A percentile compares a stretch with the other conserved stretches of the same genome.
phyloP scores from a whole-genome alignment of 2,888 invertebrate genomes.

The Hecatera dysodea region DNA sequence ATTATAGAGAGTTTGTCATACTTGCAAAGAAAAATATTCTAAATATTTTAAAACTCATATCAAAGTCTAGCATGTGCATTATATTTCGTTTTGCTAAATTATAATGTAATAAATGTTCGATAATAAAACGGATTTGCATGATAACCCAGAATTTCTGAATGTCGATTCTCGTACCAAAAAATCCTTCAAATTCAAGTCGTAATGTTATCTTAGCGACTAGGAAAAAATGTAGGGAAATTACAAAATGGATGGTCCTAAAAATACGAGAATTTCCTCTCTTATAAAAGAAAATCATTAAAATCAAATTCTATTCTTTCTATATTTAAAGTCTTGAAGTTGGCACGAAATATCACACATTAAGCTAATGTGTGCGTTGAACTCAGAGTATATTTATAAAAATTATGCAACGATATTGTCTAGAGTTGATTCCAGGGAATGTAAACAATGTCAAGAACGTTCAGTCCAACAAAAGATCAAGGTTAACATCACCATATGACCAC shows the following conservation, averaged over 20 bases:
- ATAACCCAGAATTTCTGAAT: neutral
- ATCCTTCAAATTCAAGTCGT: no score
- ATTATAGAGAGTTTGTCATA: neutral
- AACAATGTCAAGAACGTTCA: constrained; percentile 57
- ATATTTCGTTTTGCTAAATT: neutral
- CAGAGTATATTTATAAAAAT: constrained; percentile 27
- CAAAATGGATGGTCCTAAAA: no score
- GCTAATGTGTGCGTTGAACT: constrained; percentile 44
- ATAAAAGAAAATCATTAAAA: neutral
- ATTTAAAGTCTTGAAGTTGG: constrained; percentile 1
- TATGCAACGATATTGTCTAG: constrained; percentile 13
- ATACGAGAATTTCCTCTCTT: no score
- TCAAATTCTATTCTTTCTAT: neutral
- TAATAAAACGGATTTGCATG: neutral
- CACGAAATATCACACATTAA: constrained; percentile 15
- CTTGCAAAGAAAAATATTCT: neutral
- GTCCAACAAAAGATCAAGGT: constrained; percentile 49
- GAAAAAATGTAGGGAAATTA: no score
- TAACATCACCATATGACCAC: neutral
- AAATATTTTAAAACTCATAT: neutral
- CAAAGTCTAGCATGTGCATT: neutral
- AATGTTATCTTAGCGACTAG: no score
- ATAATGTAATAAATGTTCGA: neutral
- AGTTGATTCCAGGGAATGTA: constrained; percentile 33
- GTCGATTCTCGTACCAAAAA: no score